Conservation (phyloP, 2,888 invertebrate species). For the Cantharis lateralis region DNA sequence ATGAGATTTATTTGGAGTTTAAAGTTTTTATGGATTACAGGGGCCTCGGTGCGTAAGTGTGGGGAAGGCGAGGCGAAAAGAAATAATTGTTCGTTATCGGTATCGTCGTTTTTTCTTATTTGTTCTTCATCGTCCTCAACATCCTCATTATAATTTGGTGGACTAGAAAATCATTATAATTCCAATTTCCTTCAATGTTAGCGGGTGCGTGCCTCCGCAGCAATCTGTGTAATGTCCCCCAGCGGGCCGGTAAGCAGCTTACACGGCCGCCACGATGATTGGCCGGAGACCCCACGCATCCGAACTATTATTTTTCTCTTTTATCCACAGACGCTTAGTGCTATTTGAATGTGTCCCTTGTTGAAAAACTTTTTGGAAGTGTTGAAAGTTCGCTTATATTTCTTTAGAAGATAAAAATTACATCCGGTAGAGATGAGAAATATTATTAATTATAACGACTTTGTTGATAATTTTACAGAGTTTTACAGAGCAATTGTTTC, state of each 20-base stretch:
- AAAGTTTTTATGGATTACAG: neutral
- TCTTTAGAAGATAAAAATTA: constrained; percentile 36
- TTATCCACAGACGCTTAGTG: constrained; percentile 46
- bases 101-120: constrained; percentile 14
- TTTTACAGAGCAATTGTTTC: constrained; percentile 35
- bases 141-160: constrained; percentile 30
- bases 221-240: constrained; percentile 55
- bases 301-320: constrained; percentile 47
- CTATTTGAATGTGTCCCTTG: constrained; percentile 50
- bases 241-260: constrained; percentile 51
- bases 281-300: constrained; percentile 45
- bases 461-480: constrained; percentile 27
- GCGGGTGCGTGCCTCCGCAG: constrained; percentile 42
- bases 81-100: constrained; percentile 14
- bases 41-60: neutral
- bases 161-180: constrained; percentile 40
- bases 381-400: constrained; percentile 38
- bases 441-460: constrained; percentile 40
- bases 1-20: neutral
- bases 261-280: constrained; percentile 50
- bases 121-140: constrained; percentile 16
- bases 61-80: neutral
- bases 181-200: constrained; percentile 38
- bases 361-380: constrained; percentile 40
- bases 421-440: constrained; percentile 28